Percentiles rank a stretch among this genome's conserved stretches.
Evolutionary conservation across 2,113 vertebrate genomes (phyloP).

Genomic region (Triplophysa dalaica): DNA sequence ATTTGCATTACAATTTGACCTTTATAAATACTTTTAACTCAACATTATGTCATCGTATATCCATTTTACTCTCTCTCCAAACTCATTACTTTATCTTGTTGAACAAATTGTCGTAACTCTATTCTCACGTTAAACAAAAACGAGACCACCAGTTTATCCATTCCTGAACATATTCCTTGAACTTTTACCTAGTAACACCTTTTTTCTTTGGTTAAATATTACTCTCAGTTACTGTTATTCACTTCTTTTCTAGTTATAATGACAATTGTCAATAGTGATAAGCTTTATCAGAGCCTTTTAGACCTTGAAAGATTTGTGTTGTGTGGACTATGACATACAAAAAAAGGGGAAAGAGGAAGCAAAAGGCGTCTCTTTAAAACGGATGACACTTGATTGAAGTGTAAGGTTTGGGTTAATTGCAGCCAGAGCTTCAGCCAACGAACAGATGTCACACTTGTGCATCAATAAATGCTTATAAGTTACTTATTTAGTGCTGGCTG

Average conservation of each 20-base stretch:
- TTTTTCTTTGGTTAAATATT: too few relatives aligned
- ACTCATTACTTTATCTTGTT: too few relatives aligned
- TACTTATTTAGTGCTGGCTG: slow-evolving; percentile 79
- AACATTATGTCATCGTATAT: too few relatives aligned
- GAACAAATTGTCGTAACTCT: too few relatives aligned
- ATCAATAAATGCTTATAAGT: slow-evolving; percentile 82
- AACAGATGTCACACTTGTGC: slow-evolving; percentile 80
- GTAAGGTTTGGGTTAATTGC: slow-evolving; percentile 75
- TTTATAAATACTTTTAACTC: too few relatives aligned
- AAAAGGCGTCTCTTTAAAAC: slow-evolving; percentile 63
- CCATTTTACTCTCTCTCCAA: too few relatives aligned
- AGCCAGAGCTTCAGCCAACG: slow-evolving; percentile 68
- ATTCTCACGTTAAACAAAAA: too few relatives aligned
- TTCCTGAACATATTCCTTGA: too few relatives aligned
- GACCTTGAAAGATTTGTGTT: slow-evolving; percentile 61
- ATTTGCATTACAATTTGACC: too few relatives aligned
- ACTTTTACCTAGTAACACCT: too few relatives aligned
- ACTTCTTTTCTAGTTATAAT: background rate
- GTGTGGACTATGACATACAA: slow-evolving; percentile 67
- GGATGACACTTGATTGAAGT: slow-evolving; percentile 72
- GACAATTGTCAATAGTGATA: slow-evolving; percentile 66
- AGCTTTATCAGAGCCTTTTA: slow-evolving; percentile 68
- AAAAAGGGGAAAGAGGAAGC: slow-evolving; percentile 37
- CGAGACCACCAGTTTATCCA: too few relatives aligned
- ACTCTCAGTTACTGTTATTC: slow-evolving; percentile 50